These are phyloP conservation scores for Andricus grossulariae DNA, from an alignment of 1,140 invertebrate genomes.

Conservation along the genomic window DNA sequence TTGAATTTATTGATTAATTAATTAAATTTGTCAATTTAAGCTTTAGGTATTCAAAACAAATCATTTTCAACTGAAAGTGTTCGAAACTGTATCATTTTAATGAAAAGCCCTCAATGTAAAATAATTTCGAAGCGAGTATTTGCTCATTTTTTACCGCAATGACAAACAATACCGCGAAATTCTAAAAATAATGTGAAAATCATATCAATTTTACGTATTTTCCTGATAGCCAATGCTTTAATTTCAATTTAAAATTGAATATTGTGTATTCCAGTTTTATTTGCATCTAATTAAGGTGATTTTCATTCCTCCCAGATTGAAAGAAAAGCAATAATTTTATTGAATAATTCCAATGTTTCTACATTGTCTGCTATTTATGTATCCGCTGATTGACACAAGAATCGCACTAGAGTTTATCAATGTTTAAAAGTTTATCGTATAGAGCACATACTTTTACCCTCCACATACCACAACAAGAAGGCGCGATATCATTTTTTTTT, in stretches of 20 bases:
- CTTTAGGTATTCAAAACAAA: too few relatives aligned
- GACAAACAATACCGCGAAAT: too few relatives aligned
- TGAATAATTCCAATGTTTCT: constrained; percentile 21
- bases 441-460: background rate
- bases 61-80: too few relatives aligned
- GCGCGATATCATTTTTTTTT: background rate
- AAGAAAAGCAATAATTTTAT: background rate
- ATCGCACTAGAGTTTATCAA: constrained; percentile 25
- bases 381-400: constrained; percentile 17
- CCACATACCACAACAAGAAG: constrained; percentile 17
- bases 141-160: too few relatives aligned
- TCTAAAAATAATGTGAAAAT: too few relatives aligned
- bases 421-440: constrained; percentile 24
- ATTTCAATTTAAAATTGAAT: background rate
- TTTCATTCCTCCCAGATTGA: background rate
- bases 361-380: constrained; percentile 26
- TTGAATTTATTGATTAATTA: too few relatives aligned
- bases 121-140: too few relatives aligned
- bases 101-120: too few relatives aligned
- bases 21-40: too few relatives aligned
- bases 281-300: constrained; percentile 21
- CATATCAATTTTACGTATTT: background rate
- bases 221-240: background rate
- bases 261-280: background rate
- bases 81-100: too few relatives aligned